Conservation (phyloP, 2,113 vertebrate genomes). For the Felis chaus region DNA sequence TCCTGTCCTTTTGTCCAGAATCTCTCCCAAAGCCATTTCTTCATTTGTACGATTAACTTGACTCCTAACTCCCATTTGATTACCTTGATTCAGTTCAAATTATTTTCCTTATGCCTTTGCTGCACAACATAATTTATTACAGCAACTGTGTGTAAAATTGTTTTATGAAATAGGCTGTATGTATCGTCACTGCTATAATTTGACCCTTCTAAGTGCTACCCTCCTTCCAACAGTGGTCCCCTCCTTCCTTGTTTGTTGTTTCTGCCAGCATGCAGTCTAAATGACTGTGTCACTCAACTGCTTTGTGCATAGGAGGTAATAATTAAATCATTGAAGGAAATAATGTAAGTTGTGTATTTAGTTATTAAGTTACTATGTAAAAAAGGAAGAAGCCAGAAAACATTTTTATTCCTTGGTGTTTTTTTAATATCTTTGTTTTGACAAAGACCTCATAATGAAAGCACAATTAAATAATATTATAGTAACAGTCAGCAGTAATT, state of each 20-base stretch:
- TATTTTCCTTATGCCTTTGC: not conserved
- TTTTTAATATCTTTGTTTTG: not conserved
- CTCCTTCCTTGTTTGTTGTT: not conserved
- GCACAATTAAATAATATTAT: not conserved
- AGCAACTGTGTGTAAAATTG: not conserved
- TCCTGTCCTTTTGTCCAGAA: not conserved
- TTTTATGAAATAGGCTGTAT: not conserved
- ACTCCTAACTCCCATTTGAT: not conserved
- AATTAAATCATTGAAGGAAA: not conserved
- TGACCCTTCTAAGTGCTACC: not conserved
- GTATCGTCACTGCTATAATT: not conserved
- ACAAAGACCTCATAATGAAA: not conserved
- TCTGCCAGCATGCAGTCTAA: not conserved
- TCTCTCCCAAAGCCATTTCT: not conserved
- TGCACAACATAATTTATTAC: not conserved
- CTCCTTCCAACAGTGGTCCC: not conserved
- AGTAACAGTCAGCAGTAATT: slow-evolving; percentile 12
- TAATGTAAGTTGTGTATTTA: not conserved
- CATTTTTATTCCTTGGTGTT: not conserved
- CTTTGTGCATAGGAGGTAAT: not conserved
- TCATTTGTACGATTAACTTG: not conserved
- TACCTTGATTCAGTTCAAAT: not conserved
- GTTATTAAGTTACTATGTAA: not conserved
- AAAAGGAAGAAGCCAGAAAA: not conserved
- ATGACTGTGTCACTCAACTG: not conserved